Base-by-base conservation (phyloP, 2,113 vertebrate species). In the Crotalus horridus region DNA sequence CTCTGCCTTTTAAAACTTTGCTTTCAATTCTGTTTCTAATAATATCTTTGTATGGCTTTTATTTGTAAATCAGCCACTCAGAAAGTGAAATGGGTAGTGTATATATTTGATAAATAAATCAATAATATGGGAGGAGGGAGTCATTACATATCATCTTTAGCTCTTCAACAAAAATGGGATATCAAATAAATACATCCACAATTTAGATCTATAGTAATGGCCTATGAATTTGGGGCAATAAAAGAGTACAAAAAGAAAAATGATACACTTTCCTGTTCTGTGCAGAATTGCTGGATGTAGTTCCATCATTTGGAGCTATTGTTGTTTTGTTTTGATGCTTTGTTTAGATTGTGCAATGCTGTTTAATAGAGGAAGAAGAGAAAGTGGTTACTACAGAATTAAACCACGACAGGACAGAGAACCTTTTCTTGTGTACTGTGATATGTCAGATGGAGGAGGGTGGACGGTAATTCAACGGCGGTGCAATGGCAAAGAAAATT, bases 401-500 rank as follows among this genome's bases (percentile, higher is more conserved):
- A 96, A 97, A 93, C 98, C 99, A 26, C 96, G 96, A 89, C 59
- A 91, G 1, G 96, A 97, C 0, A 95, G 29, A 51, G 98, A 99
- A 81, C 98, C 98, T 1, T 97, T 99, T 93, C 96, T 98, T 94
- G 98, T 95, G 0, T 99, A 98, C 95, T 99, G 99, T 91, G 99
- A 99, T 93, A 99, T 99, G 99, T 97, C 98, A 1, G 98, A 99
- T 0, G 98, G 98, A 0, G 98, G 98, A 10, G 99, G 98, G 0
- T 99, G 99, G 99, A 99, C 99, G 0, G 98, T 99, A 90, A 97
- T 99, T 59, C 99, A 99, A 95, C 98, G 96, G 69, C 97, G 99
- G 0, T 96, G 98, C 4, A 98, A 98, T 0, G 99, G 99, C 54
- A 98, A 96, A 96, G 98, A 99, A 93, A 96, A 98, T 95, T 99